Evolutionary conservation across 2,888 invertebrate species (phyloP), one percentile per base, ranked within the genome.

Genomic region (Stenchaetothrips biformis): DNA sequence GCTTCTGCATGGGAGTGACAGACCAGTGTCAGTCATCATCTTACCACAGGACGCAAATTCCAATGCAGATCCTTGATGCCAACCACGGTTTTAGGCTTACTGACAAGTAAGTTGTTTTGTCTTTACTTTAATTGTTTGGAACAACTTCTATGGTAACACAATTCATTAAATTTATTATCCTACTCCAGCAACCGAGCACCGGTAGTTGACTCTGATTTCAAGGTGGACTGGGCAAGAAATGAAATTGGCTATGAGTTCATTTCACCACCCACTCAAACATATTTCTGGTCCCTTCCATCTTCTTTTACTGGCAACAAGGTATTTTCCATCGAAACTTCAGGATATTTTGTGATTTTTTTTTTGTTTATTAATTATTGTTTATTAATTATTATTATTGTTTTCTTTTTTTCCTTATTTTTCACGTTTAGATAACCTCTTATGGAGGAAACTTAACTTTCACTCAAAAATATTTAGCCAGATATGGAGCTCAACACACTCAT

Each of bases 1-100:
- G 98, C 86, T 97, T 92, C 89, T 98, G 98, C 86, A 95, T 95
- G 37, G 95, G 95, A 16, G 92, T 94, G 11, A 91, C 93, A 0
- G 88, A 88, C 3, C 90, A 92, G 49, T 98, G 98, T 85, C 89
- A 90, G 79, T 93, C 94, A 85, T 90, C 91, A 81, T 89, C 87
- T 59, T 86, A 91, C 6, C 92, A 89, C 84, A 87, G 91, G 79
- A 90, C 91, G 83, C 91, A 92, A 85, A 92, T 93, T 80, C 92
- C 93, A 0, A 89, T 90, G 83, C 89, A 90, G 84, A 89, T 92
- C 77, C 88, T 90, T 37, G 88, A 88, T 80, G 87, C 88, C 18
- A 84, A 85, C 78, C 91, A 91, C 83, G 90, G 90, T 27, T 92
- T 93, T 81, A 88, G 89, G 7, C 86, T 94, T 47, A 91, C 92